Evolutionary conservation across 2,888 invertebrate species (phyloP), one percentile per base, ranked within the genome.

Genomic region (Pandemis heparana): DNA sequence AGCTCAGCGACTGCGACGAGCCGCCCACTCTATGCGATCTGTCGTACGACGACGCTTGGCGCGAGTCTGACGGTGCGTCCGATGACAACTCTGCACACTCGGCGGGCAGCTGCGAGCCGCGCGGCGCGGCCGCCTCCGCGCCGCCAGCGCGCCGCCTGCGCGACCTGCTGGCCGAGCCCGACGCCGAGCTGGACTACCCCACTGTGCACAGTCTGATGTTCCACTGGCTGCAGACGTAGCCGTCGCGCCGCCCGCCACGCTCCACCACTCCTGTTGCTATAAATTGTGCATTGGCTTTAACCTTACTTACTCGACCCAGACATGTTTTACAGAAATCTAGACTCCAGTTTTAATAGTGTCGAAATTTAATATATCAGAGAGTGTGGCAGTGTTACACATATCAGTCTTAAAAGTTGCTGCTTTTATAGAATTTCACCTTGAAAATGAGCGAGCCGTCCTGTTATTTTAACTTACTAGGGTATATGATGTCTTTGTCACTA

Each of bases 161-260:
- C 71, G 92, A 93, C 82, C 87, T 94, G 76, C 86, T 94, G 39
- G 90, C 88, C 79, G 89, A 92, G 67, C 94, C 94, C 38, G 92
- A 93, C 72, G 90, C 91, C 0, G 94, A 94, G 83, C 85, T 94
- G 10, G 94, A 94, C 85, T 94, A 93, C 80, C 91, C 91, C 51
- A 94, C 94, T 0, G 92, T 94, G 79, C 94, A 94, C 87, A 94
- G 93, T 82, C 93, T 94, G 78, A 94, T 94, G 94, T 92, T 94
- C 82, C 94, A 94, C 83, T 94, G 94, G 94, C 85, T 94, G 84
- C 94, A 94, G 80, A 94, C 94, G 90, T 94, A 94, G 90, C 93
- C 62, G 39, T 69, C 48, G 60, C 77, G 74, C 76, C 70, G 39
- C 76, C 76, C 70, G 77, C 79, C 79, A 77, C 71, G 68, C 75